Percentiles rank a stretch among this genome's conserved stretches.
Conservation (phyloP, 2,113 vertebrate species). For the Atherinomorus stipes region DNA sequence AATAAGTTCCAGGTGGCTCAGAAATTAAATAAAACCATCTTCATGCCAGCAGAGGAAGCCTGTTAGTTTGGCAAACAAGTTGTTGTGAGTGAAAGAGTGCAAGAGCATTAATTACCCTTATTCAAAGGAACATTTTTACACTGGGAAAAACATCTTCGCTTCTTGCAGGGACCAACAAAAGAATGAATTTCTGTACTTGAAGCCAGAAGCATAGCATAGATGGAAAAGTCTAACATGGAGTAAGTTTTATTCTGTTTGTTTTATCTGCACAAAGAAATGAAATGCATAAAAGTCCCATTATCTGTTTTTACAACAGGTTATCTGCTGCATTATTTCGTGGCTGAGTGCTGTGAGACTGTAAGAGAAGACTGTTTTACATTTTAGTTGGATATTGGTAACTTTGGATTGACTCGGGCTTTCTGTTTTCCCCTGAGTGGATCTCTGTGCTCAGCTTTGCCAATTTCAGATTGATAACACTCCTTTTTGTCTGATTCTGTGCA, state of each 20-base stretch:
- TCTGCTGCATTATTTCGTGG: neutral
- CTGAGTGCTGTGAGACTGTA: too few relatives aligned
- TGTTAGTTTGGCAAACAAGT: constrained; percentile 18
- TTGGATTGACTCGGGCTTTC: neutral
- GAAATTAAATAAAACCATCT: constrained; percentile 28
- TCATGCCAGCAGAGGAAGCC: constrained; percentile 23
- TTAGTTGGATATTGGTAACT: neutral
- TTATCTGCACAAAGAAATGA: neutral
- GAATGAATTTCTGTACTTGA: neutral
- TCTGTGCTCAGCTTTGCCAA: neutral
- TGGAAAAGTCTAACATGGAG: neutral
- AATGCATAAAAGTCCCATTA: neutral
- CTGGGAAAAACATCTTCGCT: neutral
- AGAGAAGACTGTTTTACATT: neutral
- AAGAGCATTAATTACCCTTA: neutral
- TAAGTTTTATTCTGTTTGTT: neutral
- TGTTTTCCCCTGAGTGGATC: neutral
- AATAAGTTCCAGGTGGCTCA: constrained; percentile 35
- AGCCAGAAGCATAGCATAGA: neutral
- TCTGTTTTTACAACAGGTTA: neutral
- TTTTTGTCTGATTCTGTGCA: neutral
- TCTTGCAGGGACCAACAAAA: neutral
- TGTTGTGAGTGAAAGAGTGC: neutral
- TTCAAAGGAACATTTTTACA: too few relatives aligned
- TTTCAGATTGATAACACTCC: too few relatives aligned